phyloP scores from a whole-genome alignment of 2,888 invertebrate genomes.

The Lepetodrilus schrolli region DNA sequence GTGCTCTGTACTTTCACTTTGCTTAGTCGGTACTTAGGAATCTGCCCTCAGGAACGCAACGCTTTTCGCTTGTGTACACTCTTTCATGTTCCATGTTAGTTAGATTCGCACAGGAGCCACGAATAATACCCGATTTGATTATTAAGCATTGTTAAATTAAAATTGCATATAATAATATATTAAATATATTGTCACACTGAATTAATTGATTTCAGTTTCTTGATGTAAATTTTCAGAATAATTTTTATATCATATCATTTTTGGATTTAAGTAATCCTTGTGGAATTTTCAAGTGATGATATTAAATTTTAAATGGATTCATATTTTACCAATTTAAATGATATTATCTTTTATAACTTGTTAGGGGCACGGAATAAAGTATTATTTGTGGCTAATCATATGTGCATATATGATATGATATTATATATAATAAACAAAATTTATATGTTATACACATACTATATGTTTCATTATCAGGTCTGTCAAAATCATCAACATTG shows the following conservation, averaged over 20 bases:
- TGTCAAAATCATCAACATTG: constrained; percentile 54
- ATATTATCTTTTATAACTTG: too few species aligned
- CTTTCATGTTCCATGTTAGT: not conserved
- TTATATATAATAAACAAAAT: not conserved
- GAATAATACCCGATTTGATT: not conserved
- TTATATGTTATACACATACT: not conserved
- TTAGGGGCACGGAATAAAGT: too few species aligned
- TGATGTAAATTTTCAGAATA: too few species aligned
- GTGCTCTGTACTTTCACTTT: not conserved
- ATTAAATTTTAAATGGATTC: too few species aligned
- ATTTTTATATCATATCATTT: too few species aligned
- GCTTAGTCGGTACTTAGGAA: not conserved
- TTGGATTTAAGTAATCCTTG: too few species aligned
- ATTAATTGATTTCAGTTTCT: too few species aligned
- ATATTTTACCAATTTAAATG: too few species aligned
- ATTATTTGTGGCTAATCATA: not conserved
- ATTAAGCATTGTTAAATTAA: not conserved
- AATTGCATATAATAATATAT: not conserved
- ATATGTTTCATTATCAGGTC: constrained; percentile 43
- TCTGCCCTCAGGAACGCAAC: not conserved
- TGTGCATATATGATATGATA: not conserved
- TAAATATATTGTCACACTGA: too few species aligned
- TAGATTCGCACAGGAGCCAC: not conserved
- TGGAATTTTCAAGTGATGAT: too few species aligned
- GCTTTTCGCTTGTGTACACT: not conserved